These are phyloP conservation scores for Neuroscelio doddi DNA, from an alignment of 2,888 invertebrate species.

Conservation along the genomic window DNA sequence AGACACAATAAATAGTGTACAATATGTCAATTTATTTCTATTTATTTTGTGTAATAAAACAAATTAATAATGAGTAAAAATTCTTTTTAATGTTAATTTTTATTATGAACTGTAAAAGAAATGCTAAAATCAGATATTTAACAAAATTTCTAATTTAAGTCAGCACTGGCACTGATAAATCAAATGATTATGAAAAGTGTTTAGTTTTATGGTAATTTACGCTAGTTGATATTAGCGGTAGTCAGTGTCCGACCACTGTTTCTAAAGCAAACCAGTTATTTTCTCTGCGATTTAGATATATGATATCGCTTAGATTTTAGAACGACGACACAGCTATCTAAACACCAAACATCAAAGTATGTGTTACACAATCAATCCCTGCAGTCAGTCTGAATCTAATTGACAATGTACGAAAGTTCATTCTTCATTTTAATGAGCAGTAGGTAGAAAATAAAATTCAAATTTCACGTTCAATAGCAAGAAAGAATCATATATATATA, in stretches of 20 bases:
- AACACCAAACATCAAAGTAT: slow-evolving; percentile 63
- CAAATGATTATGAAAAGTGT: slow-evolving; percentile 4
- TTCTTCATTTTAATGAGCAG: slow-evolving; percentile 46
- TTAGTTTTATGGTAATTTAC: slow-evolving; percentile 17
- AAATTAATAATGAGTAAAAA: too few relatives aligned
- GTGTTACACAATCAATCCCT: slow-evolving; percentile 66
- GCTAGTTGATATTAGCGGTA: slow-evolving; percentile 30
- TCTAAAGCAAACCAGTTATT: slow-evolving; percentile 17
- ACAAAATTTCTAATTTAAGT: slow-evolving; percentile 7
- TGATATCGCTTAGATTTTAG: slow-evolving; percentile 46
- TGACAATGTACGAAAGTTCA: slow-evolving; percentile 70
- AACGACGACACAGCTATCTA: slow-evolving; percentile 58
- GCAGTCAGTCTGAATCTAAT: slow-evolving; percentile 72
- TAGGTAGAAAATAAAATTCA: slow-evolving; percentile 32
- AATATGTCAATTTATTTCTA: too few relatives aligned
- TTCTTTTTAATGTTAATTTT: not conserved
- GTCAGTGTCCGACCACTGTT: slow-evolving; percentile 18
- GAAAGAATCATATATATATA: not conserved
- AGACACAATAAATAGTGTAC: too few relatives aligned
- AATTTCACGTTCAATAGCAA: not conserved
- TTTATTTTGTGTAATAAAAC: too few relatives aligned
- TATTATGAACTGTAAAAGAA: too few relatives aligned
- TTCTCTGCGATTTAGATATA: slow-evolving; percentile 24
- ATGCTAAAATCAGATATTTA: slow-evolving; percentile 13
- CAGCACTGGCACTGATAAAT: slow-evolving; percentile 14